A percentile compares a stretch with the other conserved stretches of the same genome.
These are phyloP conservation scores for Seladonia tumulorum DNA, from an alignment of 2,888 invertebrate species.

Conservation along the genomic window DNA sequence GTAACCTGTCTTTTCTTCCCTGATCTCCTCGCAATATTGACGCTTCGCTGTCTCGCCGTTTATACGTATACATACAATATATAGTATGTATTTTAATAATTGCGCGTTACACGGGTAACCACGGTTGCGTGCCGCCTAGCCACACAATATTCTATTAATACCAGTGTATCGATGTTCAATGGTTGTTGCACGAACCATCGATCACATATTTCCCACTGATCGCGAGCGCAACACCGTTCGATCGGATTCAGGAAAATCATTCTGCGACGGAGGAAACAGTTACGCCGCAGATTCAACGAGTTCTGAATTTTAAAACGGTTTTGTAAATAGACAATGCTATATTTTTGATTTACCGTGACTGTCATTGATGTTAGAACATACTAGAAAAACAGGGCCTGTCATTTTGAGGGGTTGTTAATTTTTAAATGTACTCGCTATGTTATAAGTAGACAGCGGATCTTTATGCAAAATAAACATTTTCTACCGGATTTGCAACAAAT, in stretches of 20 bases:
- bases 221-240: background rate
- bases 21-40: conserved; percentile 51
- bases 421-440: too few species aligned
- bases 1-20: conserved; percentile 53
- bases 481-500: too few species aligned
- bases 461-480: too few species aligned
- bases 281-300: background rate
- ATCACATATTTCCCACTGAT: conserved; percentile 32
- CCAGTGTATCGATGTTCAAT: conserved; percentile 4
- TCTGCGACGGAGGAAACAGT: conserved; percentile 13
- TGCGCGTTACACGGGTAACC: conserved; percentile 27
- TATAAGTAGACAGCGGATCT: too few species aligned
- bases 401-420: too few species aligned
- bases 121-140: conserved; percentile 32
- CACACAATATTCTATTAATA: conserved; percentile 52
- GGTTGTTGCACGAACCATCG: conserved; percentile 22
- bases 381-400: too few species aligned
- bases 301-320: background rate
- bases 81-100: conserved; percentile 53
- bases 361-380: too few species aligned
- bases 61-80: conserved; percentile 18
- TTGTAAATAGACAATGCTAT: too few species aligned
- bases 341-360: too few species aligned
- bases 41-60: conserved; percentile 48
- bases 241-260: conserved; percentile 14